Evolutionary conservation across 2,797 vertebrate genomes (phyloP), one percentile per base, ranked within the genome.

Genomic region (Coreius guichenoti): DNA sequence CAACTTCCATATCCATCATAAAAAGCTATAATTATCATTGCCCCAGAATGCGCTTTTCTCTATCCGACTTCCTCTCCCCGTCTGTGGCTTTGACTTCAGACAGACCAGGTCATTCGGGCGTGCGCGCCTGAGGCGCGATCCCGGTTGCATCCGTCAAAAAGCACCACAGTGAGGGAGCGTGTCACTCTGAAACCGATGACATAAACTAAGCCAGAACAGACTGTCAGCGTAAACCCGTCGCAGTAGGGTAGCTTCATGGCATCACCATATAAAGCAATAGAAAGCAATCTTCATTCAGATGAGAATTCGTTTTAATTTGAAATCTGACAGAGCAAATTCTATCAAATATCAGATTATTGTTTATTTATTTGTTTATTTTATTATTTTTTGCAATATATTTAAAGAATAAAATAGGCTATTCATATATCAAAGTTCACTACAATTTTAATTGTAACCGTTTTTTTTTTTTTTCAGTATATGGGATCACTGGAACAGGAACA

Each of bases 181-280:
- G 84, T 87, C 84, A 85, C 84, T 82, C 63, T 85, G 79, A 87
- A 86, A 86, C 72, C 47, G 87, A 86, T 87, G 87, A 80, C 81
- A 90, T 87, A 79, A 77, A 85, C 87, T 79, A 31, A 80, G 74
- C 78, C 49, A 73, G 69, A 70, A 73, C 69, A 79, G 65, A 74
- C 26, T 81, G 39, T 61, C 47, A 39, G 56, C 47, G 1, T 86
- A 69, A 76, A 81, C 47, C 70, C 47, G 54, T 86, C 26, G 43
- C 17, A 76, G 43, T n/a, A 80, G 13, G 65, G 72, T 79, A 26
- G 8, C 19, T 51, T 80, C 54, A 3, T 82, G 69, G 12, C 77
- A 61, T 61, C 26, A 31, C 47, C 33, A 68, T 45, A 69, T 49
- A 84, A 56, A 33, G 49, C 29, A n/a, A 17, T 61, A 61, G 26